Evolutionary conservation across 2,888 invertebrate genomes (phyloP).

Genomic region (Cataglyphis livida): DNA sequence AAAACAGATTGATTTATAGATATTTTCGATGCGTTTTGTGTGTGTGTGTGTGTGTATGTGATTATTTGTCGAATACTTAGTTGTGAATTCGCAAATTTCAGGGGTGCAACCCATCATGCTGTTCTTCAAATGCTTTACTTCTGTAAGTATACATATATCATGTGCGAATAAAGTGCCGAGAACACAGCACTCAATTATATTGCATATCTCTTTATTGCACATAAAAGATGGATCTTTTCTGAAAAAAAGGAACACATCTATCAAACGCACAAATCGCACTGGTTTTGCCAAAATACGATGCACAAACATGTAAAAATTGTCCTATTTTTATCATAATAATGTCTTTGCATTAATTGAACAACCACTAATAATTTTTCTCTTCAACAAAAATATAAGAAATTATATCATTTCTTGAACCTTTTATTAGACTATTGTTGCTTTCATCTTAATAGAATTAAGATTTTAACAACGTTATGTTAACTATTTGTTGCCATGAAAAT

Average conservation of each 20-base stretch:
- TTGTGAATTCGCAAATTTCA: slow-evolving; percentile 70
- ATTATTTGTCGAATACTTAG: slow-evolving; percentile 53
- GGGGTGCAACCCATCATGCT: slow-evolving; percentile 66
- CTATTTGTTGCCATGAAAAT: not conserved
- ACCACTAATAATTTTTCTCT: not conserved
- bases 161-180: slow-evolving; percentile 18
- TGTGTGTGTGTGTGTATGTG: not conserved
- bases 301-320: not conserved
- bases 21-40: not conserved
- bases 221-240: not conserved
- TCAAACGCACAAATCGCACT: slow-evolving; percentile 15
- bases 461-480: not conserved
- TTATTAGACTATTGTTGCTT: not conserved
- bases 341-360: not conserved
- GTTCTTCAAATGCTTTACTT: slow-evolving; percentile 71
- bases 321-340: not conserved
- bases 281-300: not conserved
- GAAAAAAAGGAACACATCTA: not conserved
- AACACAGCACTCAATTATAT: slow-evolving; percentile 26
- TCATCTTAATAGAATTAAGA: not conserved
- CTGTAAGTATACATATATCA: slow-evolving; percentile 64
- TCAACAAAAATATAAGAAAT: not conserved
- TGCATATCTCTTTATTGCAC: slow-evolving; percentile 14
- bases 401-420: not conserved
- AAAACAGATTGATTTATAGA: not conserved